Evolutionary conservation across 2,113 vertebrate genomes (phyloP).

Genomic region (Aegithalos caudatus): DNA sequence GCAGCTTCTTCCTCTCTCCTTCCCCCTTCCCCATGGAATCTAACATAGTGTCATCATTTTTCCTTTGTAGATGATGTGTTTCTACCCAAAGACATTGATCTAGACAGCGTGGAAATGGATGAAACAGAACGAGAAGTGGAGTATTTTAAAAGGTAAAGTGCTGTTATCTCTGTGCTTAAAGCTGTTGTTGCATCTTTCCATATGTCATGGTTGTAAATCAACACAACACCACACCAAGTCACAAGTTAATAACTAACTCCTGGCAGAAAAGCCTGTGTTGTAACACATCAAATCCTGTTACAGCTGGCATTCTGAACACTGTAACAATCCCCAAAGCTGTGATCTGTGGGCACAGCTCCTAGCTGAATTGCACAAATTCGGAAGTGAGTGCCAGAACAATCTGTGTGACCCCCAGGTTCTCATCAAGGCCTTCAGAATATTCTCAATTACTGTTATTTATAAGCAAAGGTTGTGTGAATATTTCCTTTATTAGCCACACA

Average conservation of each 20-base stretch:
- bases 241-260: background rate
- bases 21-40: background rate
- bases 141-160: conserved; percentile 92
- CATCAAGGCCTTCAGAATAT: background rate
- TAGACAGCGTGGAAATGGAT: conserved; percentile 97
- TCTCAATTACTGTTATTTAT: background rate
- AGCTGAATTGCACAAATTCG: background rate
- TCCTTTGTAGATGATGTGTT: conserved; percentile 91
- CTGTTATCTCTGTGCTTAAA: background rate
- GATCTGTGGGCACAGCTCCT: background rate
- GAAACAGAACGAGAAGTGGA: conserved; percentile 98
- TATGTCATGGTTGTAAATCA: background rate
- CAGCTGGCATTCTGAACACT: background rate
- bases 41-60: background rate
- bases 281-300: background rate
- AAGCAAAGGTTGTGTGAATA: background rate
- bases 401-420: background rate
- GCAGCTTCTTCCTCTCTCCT: background rate
- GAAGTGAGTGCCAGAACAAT: background rate
- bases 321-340: background rate
- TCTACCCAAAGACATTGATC: conserved; percentile 97
- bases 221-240: background rate
- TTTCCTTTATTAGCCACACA: background rate
- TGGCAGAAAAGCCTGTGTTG: background rate
- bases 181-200: background rate